Percentiles rank a stretch among this genome's conserved stretches.
Conservation (phyloP, 2,888 invertebrate genomes). For the Pecten maximus region DNA sequence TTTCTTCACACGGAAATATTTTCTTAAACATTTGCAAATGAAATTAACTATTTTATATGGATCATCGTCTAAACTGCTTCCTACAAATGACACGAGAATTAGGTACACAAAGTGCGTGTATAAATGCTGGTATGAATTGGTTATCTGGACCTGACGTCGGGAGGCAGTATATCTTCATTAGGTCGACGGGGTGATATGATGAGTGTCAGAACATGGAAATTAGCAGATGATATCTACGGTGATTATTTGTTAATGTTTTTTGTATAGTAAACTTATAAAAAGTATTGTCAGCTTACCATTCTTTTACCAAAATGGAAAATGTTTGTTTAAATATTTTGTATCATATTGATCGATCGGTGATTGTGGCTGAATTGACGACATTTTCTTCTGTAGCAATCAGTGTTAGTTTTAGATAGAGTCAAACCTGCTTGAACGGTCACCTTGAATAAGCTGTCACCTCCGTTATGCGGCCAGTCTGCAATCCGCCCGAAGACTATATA, state of each 20-base stretch:
- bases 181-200: background rate
- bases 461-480: no score
- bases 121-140: background rate
- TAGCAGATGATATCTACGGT: background rate
- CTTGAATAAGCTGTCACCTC: no score
- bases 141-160: background rate
- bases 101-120: background rate
- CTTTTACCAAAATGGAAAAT: background rate
- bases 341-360: no score
- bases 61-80: background rate
- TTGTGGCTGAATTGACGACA: no score
- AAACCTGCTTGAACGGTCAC: no score
- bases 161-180: conserved; percentile 11
- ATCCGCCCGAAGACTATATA: no score
- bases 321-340: no score
- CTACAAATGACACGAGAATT: background rate
- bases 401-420: no score
- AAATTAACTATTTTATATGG: background rate
- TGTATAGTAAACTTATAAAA: background rate
- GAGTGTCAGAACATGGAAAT: conserved; percentile 1
- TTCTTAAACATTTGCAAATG: no score
- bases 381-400: no score
- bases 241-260: background rate
- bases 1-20: background rate
- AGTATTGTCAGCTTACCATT: background rate